Base-by-base conservation (phyloP, 2,113 vertebrate species). In the Callorhinus ursinus region DNA sequence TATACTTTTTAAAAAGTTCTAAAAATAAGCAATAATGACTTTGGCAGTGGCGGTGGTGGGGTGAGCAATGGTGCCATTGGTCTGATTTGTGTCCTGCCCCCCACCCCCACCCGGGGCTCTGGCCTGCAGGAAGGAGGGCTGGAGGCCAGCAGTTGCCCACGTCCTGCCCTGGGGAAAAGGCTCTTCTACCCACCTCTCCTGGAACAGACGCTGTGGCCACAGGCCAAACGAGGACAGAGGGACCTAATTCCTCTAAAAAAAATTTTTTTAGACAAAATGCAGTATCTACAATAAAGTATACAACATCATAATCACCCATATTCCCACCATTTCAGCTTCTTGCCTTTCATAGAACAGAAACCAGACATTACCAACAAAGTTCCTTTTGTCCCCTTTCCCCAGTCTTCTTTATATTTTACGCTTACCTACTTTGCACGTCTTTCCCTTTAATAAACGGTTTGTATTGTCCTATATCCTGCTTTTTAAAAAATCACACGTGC, bases 61-160 rank as follows among this genome's bases (percentile, higher is more conserved):
- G 28, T 12, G 4, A 42, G 8, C 12, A 46, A 6, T 2, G 39
- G 65, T 7, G 4, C 0, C 3, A 59, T 0, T 31, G 55, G 61
- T 22, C 63, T 42, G 51, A 28, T 19, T 19, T 69, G 81, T 4
- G 26, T 18, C 16, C 55, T 31, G 28, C 61, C 11, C 74, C 16
- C 4, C 33, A 2, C 12, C 4, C 65, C 69, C n/a, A 5, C n/a
- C 4, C 10, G 1, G 8, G 22, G 19, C 2, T 11, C 79, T 14
- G 51, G 39, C 33, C 8, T 21, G 3, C 4, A 1, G 46, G 3
- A 4, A 1, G 46, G 4, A 61, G 42, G 13, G 16, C 33, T 21
- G 51, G 76, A 76, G 51, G 71, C 51, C 10, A 39, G 79, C 36
- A 22, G 55, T 7, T 19, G 53, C 51, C 46, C 71, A 9, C 1